phyloP scores from a whole-genome alignment of 2,888 invertebrate genomes.

The Bimastos eiseni region DNA sequence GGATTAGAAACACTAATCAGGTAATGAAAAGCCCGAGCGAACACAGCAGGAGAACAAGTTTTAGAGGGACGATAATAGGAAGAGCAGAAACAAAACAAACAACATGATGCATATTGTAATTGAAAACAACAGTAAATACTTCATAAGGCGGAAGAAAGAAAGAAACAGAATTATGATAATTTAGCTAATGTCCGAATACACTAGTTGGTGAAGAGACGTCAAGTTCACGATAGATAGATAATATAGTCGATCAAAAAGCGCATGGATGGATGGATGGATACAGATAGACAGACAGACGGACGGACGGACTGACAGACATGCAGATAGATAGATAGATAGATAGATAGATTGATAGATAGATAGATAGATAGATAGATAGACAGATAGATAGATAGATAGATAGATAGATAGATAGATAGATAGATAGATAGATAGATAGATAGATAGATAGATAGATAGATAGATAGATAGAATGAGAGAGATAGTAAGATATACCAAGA shows the following conservation, averaged over 20 bases:
- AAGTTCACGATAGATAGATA: too few species aligned
- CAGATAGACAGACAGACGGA: neutral
- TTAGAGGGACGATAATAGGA: neutral
- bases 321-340: neutral
- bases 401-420: neutral
- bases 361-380: conserved; percentile 5
- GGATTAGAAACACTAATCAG: too few species aligned
- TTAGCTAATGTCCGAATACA: too few species aligned
- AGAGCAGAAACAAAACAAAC: neutral
- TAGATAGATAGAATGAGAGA: neutral
- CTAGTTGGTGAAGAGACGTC: too few species aligned
- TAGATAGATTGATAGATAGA: neutral
- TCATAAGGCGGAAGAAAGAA: too few species aligned
- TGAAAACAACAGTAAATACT: too few species aligned
- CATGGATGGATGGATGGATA: too few species aligned
- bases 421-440: neutral
- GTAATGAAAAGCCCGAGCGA: neutral
- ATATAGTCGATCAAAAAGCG: too few species aligned
- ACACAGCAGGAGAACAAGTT: neutral
- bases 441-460: neutral
- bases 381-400: neutral
- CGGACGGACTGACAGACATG: neutral
- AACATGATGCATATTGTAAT: too few species aligned
- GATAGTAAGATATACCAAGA: conserved; percentile 4
- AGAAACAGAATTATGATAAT: too few species aligned